Conservation (phyloP, 30 jellyfish, hydroid and myxozoan species). For the Mastigias papua region DNA sequence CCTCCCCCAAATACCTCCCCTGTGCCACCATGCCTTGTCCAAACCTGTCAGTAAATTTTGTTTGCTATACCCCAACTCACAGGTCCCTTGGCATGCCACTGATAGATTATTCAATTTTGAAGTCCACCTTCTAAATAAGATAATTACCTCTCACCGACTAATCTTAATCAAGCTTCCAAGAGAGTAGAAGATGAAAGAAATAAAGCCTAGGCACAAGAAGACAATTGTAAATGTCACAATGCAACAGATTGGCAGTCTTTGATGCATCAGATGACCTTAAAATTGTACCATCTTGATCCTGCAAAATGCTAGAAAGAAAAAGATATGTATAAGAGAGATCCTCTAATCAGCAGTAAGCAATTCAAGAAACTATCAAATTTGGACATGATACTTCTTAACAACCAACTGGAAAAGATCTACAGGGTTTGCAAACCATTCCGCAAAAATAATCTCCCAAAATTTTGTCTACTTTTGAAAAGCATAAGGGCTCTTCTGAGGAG, state of each 20-base stretch:
- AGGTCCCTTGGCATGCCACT: too few species aligned
- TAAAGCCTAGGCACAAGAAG: constrained; percentile 42
- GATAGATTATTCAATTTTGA: too few species aligned
- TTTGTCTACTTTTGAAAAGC: too few species aligned
- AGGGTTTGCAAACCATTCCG: too few species aligned
- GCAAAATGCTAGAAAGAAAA: background rate
- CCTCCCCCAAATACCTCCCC: too few species aligned
- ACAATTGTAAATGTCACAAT: constrained; percentile 49
- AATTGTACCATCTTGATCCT: background rate
- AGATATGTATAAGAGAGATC: background rate
- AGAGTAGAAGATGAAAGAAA: constrained; percentile 70
- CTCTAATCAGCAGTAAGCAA: background rate
- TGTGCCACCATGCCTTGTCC: too few species aligned
- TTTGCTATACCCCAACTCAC: too few species aligned
- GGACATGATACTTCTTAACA: background rate
- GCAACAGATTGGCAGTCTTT: constrained; percentile 74
- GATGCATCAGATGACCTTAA: constrained; percentile 48
- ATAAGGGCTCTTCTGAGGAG: too few species aligned
- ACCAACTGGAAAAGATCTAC: too few species aligned
- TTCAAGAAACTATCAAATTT: background rate
- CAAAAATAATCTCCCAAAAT: too few species aligned
- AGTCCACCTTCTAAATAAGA: too few species aligned
- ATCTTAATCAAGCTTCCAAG: constrained; percentile 43
- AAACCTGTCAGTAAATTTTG: too few species aligned
- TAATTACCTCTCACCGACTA: constrained; percentile 9